A percentile compares a stretch with the other conserved stretches of the same genome.
phyloP scores from a whole-genome alignment of 2,888 invertebrate genomes.

The Graphium colonna region DNA sequence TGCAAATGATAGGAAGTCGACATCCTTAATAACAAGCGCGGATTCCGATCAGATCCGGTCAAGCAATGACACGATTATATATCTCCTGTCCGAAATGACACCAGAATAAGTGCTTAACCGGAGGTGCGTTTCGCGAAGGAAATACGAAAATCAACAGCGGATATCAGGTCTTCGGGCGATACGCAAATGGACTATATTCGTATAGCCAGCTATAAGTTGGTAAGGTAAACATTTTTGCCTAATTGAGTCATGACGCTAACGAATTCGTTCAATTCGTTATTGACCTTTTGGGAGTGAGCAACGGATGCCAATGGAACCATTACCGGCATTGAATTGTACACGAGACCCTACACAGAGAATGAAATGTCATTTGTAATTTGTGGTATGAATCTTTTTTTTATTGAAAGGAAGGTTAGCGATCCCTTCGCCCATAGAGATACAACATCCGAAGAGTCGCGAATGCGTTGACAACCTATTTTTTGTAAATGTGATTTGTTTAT shows the following conservation, averaged over 20 bases:
- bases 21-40: conserved; percentile 9
- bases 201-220: not conserved
- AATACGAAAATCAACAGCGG: conserved; percentile 11
- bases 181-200: not conserved
- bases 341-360: no score
- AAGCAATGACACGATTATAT: not conserved
- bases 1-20: conserved; percentile 21
- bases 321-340: not conserved
- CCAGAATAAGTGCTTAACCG: conserved; percentile 15
- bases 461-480: no score
- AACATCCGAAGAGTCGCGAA: no score
- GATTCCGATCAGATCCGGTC: conserved; percentile 13
- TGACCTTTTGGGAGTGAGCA: not conserved
- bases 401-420: no score
- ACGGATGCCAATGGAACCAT: not conserved
- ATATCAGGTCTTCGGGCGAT: conserved; percentile 2
- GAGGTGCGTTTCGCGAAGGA: conserved; percentile 20
- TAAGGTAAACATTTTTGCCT: not conserved
- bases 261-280: not conserved
- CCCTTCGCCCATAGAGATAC: no score
- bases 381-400: no score
- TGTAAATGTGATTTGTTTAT: not conserved
- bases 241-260: not conserved
- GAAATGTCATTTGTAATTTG: no score
- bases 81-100: conserved; percentile 15